These are phyloP conservation scores for Lepidochitona cinerea DNA, from an alignment of 2,888 invertebrate species.

Conservation along the genomic window DNA sequence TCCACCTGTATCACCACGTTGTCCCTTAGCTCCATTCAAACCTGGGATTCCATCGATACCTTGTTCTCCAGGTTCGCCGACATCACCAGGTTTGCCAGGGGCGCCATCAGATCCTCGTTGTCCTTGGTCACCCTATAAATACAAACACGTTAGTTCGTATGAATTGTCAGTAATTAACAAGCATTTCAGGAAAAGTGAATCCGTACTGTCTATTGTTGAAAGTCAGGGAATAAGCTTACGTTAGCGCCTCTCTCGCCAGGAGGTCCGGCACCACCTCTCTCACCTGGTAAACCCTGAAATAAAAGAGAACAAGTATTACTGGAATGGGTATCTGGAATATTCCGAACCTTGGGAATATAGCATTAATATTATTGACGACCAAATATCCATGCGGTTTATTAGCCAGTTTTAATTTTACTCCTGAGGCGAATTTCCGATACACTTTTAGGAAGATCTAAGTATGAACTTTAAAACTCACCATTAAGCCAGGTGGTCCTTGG, in stretches of 20 bases:
- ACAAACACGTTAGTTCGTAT: no score
- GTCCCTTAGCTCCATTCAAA: constrained; percentile 49
- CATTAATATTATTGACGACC: no score
- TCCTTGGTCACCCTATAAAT: constrained; percentile 80
- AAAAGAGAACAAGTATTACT: neutral
- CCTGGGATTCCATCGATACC: constrained; percentile 42
- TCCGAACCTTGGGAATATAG: no score
- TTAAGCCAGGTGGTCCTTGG: constrained; percentile 47
- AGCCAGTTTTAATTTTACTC: no score
- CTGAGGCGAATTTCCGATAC: no score
- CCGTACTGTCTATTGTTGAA: no score
- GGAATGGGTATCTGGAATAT: neutral
- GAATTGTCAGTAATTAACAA: no score
- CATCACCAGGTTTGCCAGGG: constrained; percentile 48
- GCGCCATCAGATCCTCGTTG: constrained; percentile 64
- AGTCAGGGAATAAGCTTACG: constrained; percentile 39
- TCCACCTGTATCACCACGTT: constrained; percentile 43
- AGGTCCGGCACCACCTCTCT: constrained; percentile 46
- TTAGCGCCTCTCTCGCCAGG: constrained; percentile 46
- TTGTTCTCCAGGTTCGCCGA: constrained; percentile 55
- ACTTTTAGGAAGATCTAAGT: neutral
- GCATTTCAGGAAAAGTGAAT: no score
- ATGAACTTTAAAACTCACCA: constrained; percentile 35
- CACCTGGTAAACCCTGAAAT: constrained; percentile 47
- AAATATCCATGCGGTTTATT: no score